phyloP scores from a whole-genome alignment of 2,888 invertebrate species.

The Epinotia nisella region DNA sequence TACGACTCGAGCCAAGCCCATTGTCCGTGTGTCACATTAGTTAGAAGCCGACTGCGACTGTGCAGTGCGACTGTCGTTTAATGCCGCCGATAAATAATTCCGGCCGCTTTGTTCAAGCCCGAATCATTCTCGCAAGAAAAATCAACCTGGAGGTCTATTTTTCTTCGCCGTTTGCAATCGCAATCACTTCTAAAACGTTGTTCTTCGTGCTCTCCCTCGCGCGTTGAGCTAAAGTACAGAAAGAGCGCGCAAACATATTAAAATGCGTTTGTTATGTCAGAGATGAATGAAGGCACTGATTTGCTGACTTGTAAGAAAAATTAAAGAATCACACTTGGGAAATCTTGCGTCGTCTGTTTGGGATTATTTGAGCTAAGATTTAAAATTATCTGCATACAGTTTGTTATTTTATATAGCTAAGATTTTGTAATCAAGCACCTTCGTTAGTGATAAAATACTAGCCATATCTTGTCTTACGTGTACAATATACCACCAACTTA shows the following conservation, averaged over 20 bases:
- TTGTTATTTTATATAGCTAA: background rate
- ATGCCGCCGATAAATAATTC: constrained; percentile 59
- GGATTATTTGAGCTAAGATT: background rate
- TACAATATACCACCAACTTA: no score
- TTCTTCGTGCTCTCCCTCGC: background rate
- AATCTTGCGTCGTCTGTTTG: constrained; percentile 2
- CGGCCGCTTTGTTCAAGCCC: constrained; percentile 39
- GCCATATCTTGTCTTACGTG: no score
- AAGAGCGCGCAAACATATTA: background rate
- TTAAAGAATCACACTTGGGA: constrained; percentile 18
- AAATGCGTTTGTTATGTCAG: no score
- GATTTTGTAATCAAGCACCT: no score
- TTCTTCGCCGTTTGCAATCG: background rate
- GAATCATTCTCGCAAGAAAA: constrained; percentile 7
- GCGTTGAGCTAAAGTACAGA: no score
- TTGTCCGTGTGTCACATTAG: constrained; percentile 52
- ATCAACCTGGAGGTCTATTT: background rate
- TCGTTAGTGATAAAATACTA: no score
- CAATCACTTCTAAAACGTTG: background rate
- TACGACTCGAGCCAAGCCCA: background rate
- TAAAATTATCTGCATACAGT: constrained; percentile 1
- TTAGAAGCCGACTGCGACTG: constrained; percentile 50
- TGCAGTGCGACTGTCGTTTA: constrained; percentile 53
- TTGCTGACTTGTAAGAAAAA: constrained; percentile 9
- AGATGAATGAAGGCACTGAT: background rate